Base-by-base conservation (phyloP, 2,888 invertebrate genomes). In the Drosophila testacea region DNA sequence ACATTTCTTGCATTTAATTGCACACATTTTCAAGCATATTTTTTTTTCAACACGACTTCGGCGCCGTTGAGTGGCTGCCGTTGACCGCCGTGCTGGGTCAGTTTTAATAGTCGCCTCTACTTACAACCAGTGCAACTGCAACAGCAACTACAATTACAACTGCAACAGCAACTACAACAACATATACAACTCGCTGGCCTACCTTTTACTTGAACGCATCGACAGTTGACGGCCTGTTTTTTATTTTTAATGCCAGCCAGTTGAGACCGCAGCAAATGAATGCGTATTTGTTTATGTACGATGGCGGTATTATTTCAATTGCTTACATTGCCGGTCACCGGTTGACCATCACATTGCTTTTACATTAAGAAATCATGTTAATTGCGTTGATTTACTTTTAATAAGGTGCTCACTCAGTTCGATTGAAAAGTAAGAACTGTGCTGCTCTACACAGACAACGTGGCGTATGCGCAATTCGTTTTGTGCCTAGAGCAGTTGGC, bases 1-100 rank as follows among this genome's bases (percentile, higher is more conserved):
- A 92, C 86, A 77, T 88, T 87, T 79, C 81, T 83, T 84, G 83
- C 87, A 86, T 86, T 84, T 84, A 84, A 84, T 84, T 84, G 83
- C 76, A 73, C 73, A 81, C 69, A 77, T 76, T 83, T 72, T 30
- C 65, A 76, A 44, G 57, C 57, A 55, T 64, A 60, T 54, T 60
- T 65, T 56, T 57, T 57, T 51, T 54, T n/a, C n/a, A 57, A 39
- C 30, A 50, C 55, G 50, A 28, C 63, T 50, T 69, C 77, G 73
- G 77, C 74, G 83, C 72, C 78, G 83, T 63, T 36, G 75, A 86
- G 83, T 86, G 83, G 69, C 79, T 67, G 77, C 60, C 69, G 83
- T 83, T 84, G 89, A 86, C 89, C 88, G 89, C 79, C 72, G 89
- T 50, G 75, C 82, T 89, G 85, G 89, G 88, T 89, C 88, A 89